These are phyloP conservation scores for Corapipo altera DNA, from an alignment of 2,113 vertebrate genomes.

Conservation along the genomic window DNA sequence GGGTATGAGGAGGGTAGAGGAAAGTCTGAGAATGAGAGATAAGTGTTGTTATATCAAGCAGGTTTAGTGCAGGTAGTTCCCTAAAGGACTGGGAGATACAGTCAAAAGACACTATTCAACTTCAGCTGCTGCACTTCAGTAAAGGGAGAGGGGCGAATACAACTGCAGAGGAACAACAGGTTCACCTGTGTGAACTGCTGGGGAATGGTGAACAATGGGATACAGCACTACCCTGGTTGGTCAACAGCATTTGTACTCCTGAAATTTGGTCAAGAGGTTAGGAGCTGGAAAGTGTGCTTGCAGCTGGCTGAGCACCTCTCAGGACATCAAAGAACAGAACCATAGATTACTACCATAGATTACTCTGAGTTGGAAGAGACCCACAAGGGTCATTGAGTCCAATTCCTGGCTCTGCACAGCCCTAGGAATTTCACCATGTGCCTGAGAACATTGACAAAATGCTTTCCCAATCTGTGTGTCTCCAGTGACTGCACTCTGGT, in stretches of 20 bases:
- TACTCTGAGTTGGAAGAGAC: not conserved
- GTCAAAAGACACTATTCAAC: not conserved
- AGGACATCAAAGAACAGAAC: not conserved
- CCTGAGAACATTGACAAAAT: not conserved
- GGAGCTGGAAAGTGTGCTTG: not conserved
- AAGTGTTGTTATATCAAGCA: not conserved
- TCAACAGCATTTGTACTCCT: not conserved
- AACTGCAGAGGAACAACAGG: not conserved
- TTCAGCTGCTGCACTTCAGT: not conserved
- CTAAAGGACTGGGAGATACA: not conserved
- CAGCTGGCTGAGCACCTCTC: not conserved
- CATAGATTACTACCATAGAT: not conserved
- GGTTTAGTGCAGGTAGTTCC: not conserved
- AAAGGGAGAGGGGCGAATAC: not conserved
- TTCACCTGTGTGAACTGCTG: not conserved
- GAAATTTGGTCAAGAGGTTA: not conserved
- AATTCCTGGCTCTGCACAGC: not conserved
- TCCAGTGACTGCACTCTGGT: not conserved
- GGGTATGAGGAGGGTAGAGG: constrained; percentile 25
- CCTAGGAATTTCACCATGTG: not conserved
- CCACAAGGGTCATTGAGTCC: not conserved
- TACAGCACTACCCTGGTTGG: not conserved
- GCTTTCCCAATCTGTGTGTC: not conserved
- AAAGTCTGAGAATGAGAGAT: constrained; percentile 44
- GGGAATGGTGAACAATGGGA: not conserved